Evolutionary conservation across 1,140 invertebrate genomes (phyloP).

Genomic region (Hylyphantes graminicola): DNA sequence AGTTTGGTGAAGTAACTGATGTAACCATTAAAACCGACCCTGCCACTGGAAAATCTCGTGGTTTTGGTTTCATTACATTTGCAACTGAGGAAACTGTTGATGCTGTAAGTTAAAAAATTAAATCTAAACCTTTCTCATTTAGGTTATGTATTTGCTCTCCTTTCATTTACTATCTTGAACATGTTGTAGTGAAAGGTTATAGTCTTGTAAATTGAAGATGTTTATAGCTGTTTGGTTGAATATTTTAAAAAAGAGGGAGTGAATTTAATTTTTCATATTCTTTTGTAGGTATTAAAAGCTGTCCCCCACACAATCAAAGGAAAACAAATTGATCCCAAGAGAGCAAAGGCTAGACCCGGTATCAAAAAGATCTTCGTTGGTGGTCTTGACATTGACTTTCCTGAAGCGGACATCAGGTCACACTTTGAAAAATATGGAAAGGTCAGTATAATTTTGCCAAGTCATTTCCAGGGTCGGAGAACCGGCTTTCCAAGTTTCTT

Average conservation of each 20-base stretch:
- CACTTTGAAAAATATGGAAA: conserved; percentile 92
- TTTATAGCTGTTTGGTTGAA: not conserved
- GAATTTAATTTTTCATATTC: conserved; percentile 2
- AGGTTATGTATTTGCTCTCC: not conserved
- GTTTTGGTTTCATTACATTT: conserved; percentile 96
- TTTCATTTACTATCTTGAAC: not conserved
- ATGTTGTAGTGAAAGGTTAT: not conserved
- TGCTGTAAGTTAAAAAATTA: conserved; percentile 74
- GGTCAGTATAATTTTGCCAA: conserved; percentile 73
- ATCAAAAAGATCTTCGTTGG: conserved; percentile 90
- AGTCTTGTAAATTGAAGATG: not conserved
- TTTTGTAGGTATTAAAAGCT: conserved; percentile 74
- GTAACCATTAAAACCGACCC: conserved; percentile 95
- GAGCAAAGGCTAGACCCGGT: conserved; percentile 90
- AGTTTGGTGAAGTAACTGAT: conserved; percentile 91
- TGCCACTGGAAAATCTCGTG: conserved; percentile 87
- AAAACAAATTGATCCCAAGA: conserved; percentile 95
- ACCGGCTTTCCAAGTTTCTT: not conserved
- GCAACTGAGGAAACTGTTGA: conserved; percentile 87
- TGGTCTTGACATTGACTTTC: conserved; percentile 87
- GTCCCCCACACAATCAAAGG: conserved; percentile 91
- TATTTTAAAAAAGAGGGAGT: not conserved
- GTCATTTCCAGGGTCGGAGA: conserved; percentile 56
- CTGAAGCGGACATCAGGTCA: conserved; percentile 91
- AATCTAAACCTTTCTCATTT: not conserved